These are phyloP conservation scores for Mesoclemmys tuberculata DNA, from an alignment of 2,113 vertebrate genomes.

Conservation along the genomic window DNA sequence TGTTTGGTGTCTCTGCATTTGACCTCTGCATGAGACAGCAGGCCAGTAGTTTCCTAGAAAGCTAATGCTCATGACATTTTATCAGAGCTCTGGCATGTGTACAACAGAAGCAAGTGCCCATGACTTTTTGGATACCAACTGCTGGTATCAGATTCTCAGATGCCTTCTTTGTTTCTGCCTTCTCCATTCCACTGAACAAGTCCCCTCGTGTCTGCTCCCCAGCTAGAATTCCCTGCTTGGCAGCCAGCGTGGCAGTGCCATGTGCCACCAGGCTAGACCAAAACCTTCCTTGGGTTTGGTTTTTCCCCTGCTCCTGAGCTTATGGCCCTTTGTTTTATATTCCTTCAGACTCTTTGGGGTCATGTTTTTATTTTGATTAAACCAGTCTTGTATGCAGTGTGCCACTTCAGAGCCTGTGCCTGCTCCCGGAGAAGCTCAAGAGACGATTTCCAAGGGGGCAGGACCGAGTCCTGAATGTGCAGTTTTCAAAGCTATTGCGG, in stretches of 20 bases:
- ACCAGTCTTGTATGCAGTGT: not conserved
- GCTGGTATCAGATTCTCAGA: not conserved
- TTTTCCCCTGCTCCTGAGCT: not conserved
- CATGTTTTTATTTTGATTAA: not conserved
- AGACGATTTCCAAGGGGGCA: not conserved
- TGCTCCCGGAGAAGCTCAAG: not conserved
- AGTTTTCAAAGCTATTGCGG: not conserved
- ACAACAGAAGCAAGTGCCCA: not conserved
- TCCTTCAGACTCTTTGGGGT: not conserved
- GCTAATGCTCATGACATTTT: not conserved
- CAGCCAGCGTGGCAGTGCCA: not conserved
- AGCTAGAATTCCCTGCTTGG: too few relatives aligned
- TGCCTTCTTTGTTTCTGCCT: not conserved
- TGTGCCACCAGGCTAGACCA: not conserved
- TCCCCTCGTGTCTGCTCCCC: not conserved
- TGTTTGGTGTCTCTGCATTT: not conserved
- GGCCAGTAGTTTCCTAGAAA: not conserved
- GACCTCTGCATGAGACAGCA: not conserved
- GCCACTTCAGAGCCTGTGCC: not conserved
- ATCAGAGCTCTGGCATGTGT: not conserved
- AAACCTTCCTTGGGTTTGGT: fast-evolving
- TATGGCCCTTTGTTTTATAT: not conserved
- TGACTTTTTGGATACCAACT: not conserved
- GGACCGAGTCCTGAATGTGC: not conserved
- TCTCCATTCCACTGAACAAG: not conserved